Percentiles rank a stretch among this genome's conserved stretches.
Conservation (phyloP, 2,113 vertebrate genomes). For the Nanorana parkeri region DNA sequence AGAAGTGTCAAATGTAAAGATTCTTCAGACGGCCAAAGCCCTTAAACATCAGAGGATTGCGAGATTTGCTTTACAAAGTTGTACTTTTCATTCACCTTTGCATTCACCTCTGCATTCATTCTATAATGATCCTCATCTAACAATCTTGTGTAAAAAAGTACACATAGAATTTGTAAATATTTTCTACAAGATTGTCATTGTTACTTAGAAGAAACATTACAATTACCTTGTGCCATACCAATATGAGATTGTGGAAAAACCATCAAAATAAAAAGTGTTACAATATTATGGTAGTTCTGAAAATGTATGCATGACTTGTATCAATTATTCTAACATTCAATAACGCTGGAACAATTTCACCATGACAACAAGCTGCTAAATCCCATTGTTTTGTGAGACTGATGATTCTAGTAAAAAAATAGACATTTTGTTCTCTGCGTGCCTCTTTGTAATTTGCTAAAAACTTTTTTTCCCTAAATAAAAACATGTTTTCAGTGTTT, state of each 20-base stretch:
- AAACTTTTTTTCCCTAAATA: neutral
- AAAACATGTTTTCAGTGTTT: conserved; percentile 26
- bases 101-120: no score
- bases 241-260: neutral
- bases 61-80: no score
- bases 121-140: no score
- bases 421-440: neutral
- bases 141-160: no score
- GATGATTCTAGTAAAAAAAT: conserved; percentile 19
- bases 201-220: no score
- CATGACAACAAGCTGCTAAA: conserved; percentile 17
- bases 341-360: conserved; percentile 25
- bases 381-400: neutral
- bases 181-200: no score
- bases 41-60: no score
- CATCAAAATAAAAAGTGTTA: neutral
- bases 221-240: no score
- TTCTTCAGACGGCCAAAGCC: no score
- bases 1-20: no score
- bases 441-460: neutral
- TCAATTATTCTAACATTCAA: conserved; percentile 12
- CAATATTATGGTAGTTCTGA: neutral
- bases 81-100: no score
- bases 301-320: conserved; percentile 16
- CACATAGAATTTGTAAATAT: no score